Evolutionary conservation across 2,888 invertebrate genomes (phyloP), one percentile per base, ranked within the genome.

Genomic region (Lasioglossum calceatum): DNA sequence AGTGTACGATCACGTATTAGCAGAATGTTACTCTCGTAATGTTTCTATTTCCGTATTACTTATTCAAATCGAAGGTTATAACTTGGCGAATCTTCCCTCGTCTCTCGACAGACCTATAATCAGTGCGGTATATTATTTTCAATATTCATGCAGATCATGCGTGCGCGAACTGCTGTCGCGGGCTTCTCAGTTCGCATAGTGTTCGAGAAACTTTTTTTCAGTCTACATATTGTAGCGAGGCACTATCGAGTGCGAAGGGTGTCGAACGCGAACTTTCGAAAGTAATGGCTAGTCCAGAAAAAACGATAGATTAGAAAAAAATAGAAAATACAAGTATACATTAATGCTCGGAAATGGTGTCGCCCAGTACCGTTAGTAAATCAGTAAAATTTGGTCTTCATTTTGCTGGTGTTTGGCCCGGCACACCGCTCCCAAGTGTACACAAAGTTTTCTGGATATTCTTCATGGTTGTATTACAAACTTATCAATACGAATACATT

Each of bases 401-500:
- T 32, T 19, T 88, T 14, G 27, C 74, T 3, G 89, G 84, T 10
- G 12, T 84, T 12, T 89, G 88, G 86, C 84, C 90, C 12, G 84
- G 81, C 27, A 81, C 73, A 4, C 67, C 82, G 7, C 67, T 36
- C n/a, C 77, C 81, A 8, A 44, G 27, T 47, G 42, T 84, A 7
- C 70, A 81, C 32, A 81, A 76, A 67, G 16, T 84, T 10, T 64
- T n/a, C 36, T 86, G 81, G 79, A 19, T 83, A 47, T 27, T 32
- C 10, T 23, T 36, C 12, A 71, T 86, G 64, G 1, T 1, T 12
- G 0, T 73, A 7, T 44, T 88, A 16, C 88, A 88, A 42, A 58
- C 2, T 44, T 90, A 77, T 78, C 84, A 88, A 50, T 89, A 88
- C 70, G 58, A 44, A 1, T 84, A 88, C 36, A 16, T 90, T 16